phyloP scores from a whole-genome alignment of 2,113 vertebrate genomes.

The Pterocles burchelli region DNA sequence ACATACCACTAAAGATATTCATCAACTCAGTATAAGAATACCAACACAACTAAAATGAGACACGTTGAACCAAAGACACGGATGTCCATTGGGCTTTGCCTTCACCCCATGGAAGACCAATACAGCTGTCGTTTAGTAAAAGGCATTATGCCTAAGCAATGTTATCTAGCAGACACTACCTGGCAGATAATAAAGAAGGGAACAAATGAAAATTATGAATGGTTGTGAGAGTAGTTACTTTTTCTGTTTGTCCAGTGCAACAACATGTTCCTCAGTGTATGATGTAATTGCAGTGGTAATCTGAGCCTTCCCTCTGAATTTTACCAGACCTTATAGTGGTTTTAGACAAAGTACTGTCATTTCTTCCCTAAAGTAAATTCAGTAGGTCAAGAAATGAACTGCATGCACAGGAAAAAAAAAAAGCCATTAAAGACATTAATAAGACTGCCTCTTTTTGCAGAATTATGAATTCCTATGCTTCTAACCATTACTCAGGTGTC shows the following conservation, averaged over 20 bases:
- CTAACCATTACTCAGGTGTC: neutral
- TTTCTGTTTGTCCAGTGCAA: neutral
- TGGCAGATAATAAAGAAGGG: neutral
- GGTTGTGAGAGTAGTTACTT: neutral
- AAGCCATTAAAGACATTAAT: neutral
- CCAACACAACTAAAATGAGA: neutral
- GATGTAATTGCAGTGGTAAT: neutral
- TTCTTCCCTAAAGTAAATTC: neutral
- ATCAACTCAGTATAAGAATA: neutral
- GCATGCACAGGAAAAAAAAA: fast-evolving
- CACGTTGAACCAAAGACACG: neutral
- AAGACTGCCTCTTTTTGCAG: neutral
- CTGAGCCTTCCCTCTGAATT: neutral
- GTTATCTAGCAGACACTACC: neutral
- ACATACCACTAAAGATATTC: neutral
- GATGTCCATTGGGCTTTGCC: neutral
- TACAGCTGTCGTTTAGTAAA: neutral
- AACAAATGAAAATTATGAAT: neutral
- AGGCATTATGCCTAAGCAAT: neutral
- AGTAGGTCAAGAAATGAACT: neutral
- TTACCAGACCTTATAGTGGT: neutral
- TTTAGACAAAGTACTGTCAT: neutral
- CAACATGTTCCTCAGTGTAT: neutral
- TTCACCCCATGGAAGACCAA: neutral
- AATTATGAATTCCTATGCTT: neutral